Base-by-base conservation (phyloP, 2,113 vertebrate species). In the Athene cunicularia region DNA sequence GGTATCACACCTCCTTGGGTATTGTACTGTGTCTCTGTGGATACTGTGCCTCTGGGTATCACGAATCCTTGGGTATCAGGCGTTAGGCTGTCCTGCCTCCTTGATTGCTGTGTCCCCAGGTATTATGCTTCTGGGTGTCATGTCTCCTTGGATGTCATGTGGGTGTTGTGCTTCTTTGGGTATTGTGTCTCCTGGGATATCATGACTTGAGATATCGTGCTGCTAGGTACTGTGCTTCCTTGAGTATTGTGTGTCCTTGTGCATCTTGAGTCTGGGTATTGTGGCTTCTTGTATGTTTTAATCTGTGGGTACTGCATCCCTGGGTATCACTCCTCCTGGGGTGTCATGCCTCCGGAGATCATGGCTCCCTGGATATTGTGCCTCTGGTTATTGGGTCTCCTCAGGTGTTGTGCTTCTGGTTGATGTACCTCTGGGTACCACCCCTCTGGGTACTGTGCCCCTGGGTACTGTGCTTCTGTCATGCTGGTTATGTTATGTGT, bases 401-500 rank as follows among this genome's bases (percentile, higher is more conserved):
- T 68, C n/a, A 23, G 17, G 50, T 4, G 1, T n/a, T 55, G 24
- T 26, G 4, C 37, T 35, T 85, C 30, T 80, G 60, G n/a, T 47
- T 52, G 15, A 15, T 26, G 23, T 33, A 35, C 39, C 9, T 52
- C 37, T n/a, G 4, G 16, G 33, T 35, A 23, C 16, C 45, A 8
- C 12, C 8, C 27, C 49, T 58, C 28, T 5, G 35, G 9, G 22
- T 55, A 17, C 17, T 7, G 17, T 49, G 5, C 39, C 24, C 9
- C 49, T 27, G 30, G 11, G 41, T 22, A 23, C 33, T 4, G 16
- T 87, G 62, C 6, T 60, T 33, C 19, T 37, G 9, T 41, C 5
- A 0, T 5, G 7, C 28, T 9, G 4, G 20, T 35, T 45, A 4
- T 10, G 62, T n/a, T n/a, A n/a, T 8, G 62, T 37, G 9, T 41